phyloP scores from a whole-genome alignment of 2,888 invertebrate genomes.

The Xanthia icteritia region DNA sequence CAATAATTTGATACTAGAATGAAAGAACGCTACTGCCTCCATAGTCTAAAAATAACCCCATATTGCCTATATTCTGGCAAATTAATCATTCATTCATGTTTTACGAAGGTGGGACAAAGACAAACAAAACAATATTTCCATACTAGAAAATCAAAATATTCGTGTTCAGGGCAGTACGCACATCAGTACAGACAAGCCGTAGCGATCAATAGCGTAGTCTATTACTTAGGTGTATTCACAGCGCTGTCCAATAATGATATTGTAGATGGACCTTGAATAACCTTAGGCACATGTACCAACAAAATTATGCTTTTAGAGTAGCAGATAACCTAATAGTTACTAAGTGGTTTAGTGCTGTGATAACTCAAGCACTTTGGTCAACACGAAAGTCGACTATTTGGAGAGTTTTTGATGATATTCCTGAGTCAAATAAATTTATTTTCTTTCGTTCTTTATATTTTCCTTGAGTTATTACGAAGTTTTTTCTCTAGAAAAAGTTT shows the following conservation, averaged over 20 bases:
- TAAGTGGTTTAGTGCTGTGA: slow-evolving; percentile 19
- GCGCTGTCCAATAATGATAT: slow-evolving; percentile 34
- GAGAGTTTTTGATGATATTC: background rate
- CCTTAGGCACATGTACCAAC: background rate
- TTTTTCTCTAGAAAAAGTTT: background rate
- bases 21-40: no score
- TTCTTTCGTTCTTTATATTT: background rate
- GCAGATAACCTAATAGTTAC: slow-evolving; percentile 14
- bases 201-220: slow-evolving; percentile 26
- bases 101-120: background rate
- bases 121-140: slow-evolving; percentile 12
- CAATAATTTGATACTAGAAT: background rate
- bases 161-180: slow-evolving; percentile 5
- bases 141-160: slow-evolving; percentile 1
- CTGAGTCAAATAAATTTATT: no score
- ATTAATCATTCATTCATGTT: background rate
- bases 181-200: slow-evolving; percentile 9
- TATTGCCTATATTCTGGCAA: no score
- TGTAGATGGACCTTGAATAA: slow-evolving; percentile 22
- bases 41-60: no score
- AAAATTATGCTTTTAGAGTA: slow-evolving; percentile 23
- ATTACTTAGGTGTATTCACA: slow-evolving; percentile 40
- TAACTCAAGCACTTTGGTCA: slow-evolving; percentile 19
- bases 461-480: background rate
- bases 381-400: background rate